Evolutionary conservation across 2,113 vertebrate genomes (phyloP).

Genomic region (Ondatra zibethicus): DNA sequence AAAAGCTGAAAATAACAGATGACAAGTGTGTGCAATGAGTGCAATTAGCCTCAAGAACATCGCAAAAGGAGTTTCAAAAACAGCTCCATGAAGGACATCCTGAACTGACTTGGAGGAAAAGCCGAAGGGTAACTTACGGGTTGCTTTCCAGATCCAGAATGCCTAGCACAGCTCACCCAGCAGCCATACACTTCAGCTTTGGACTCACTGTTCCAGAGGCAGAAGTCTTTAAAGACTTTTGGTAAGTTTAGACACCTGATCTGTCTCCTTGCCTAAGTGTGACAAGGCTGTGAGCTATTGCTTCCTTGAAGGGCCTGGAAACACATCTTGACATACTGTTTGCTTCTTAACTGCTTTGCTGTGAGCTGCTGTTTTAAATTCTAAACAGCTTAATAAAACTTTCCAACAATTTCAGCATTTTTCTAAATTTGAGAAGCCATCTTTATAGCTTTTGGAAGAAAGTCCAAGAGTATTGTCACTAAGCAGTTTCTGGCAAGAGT

Average conservation of each 20-base stretch:
- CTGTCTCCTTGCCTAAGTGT: constrained; percentile 69
- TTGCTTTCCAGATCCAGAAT: background rate
- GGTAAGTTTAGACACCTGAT: constrained; percentile 55
- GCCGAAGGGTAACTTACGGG: constrained; percentile 4
- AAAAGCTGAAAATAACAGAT: background rate
- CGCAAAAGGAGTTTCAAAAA: background rate
- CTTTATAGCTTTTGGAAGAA: constrained; percentile 77
- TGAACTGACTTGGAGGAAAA: background rate
- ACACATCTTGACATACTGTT: constrained; percentile 70
- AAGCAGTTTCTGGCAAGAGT: constrained; percentile 61
- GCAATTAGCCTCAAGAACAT: background rate
- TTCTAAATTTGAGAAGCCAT: constrained; percentile 77
- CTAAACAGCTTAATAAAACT: constrained; percentile 81
- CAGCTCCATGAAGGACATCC: background rate
- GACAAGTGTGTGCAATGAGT: background rate
- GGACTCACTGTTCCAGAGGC: background rate
- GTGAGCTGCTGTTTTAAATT: constrained; percentile 77
- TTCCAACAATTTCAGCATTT: constrained; percentile 83
- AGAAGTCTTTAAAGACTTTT: constrained; percentile 55
- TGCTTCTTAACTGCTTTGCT: constrained; percentile 75
- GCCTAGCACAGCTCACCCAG: background rate
- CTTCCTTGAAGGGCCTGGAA: constrained; percentile 68
- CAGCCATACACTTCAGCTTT: background rate
- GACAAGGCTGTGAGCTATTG: constrained; percentile 71
- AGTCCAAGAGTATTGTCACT: constrained; percentile 74